Conservation (phyloP, 1,140 invertebrate genomes). For the Dysdera silvatica region DNA sequence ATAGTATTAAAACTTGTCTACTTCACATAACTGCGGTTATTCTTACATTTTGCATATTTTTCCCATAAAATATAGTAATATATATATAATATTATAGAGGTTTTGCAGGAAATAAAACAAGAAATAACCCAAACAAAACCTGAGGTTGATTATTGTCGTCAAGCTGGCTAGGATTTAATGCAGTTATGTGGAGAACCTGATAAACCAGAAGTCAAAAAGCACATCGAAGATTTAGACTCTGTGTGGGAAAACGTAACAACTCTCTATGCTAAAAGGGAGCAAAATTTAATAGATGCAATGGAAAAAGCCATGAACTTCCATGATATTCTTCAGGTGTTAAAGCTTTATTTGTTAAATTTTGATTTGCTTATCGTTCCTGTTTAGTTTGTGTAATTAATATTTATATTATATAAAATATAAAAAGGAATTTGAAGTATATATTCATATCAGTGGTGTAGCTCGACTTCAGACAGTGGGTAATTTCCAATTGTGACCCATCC, state of each 20-base stretch:
- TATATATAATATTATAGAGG: too few species aligned
- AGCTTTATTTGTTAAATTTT: neutral
- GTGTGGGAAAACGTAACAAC: constrained; percentile 90
- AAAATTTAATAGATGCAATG: constrained; percentile 92
- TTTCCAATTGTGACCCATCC: too few species aligned
- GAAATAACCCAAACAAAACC: constrained; percentile 87
- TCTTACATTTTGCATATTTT: too few species aligned
- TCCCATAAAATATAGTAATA: too few species aligned
- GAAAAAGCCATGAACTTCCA: constrained; percentile 97
- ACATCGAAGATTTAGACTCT: constrained; percentile 87
- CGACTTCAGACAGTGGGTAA: too few species aligned
- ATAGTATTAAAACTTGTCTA: too few species aligned
- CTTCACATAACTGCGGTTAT: too few species aligned
- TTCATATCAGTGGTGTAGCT: too few species aligned
- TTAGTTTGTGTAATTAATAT: neutral
- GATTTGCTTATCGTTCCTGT: neutral
- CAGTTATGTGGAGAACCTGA: constrained; percentile 90
- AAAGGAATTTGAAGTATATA: too few species aligned
- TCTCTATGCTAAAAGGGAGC: constrained; percentile 80
- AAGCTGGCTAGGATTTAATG: constrained; percentile 83
- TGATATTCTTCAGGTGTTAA: constrained; percentile 62
- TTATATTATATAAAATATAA: too few species aligned
- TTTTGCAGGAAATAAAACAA: constrained; percentile 82
- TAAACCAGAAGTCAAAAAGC: constrained; percentile 93
- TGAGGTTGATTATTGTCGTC: constrained; percentile 83